Base-by-base conservation (phyloP, 2,797 vertebrate genomes). In the Emydoidea blandingii region DNA sequence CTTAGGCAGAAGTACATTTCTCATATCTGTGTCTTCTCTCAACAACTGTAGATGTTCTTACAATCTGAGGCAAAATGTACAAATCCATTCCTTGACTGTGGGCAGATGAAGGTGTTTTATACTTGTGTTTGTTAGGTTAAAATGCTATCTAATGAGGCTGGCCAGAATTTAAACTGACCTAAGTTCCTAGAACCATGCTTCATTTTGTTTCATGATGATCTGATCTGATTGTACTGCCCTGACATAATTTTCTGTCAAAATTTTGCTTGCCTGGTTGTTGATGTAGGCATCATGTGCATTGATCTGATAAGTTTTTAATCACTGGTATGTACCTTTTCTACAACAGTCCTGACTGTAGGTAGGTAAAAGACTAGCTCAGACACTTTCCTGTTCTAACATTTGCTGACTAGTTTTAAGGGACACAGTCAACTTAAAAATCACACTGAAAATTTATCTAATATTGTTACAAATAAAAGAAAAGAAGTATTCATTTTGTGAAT, bases 231-330 rank as follows among this genome's bases (percentile, higher is more conserved):
- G 86, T 87, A 44, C 89, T 79, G 81, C 83, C 79, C 81, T 89
- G 86, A 86, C 88, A 84, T 94, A 84, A 80, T 83, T 94, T 95
- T 87, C 86, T 90, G 83, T 87, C 91, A 83, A 41, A 95, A 95
- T 29, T 90, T 95, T 89, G 79, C 90, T 95, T 50, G 94, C 85
- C 86, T 91, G 62, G 92, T 96, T 92, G 93, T 93, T 96, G 96
- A 92, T 87, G 18, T 91, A 92, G 91, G 79, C 86, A 72, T 93
- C 6, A 2, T 94, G 90, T 91, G 85, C 78, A 80, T 83, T 94
- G 96, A 93, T 93, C 94, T 95, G 92, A 92, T 95, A 97, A 96
- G 94, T 96, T 96, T 59, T 95, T 93, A 94, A 90, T 96, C 90
- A 53, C 87, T 53, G 81, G 49, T 94, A 96, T 95, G 91, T 83